phyloP scores from a whole-genome alignment of 2,113 vertebrate genomes.

The Pithys albifrons region DNA sequence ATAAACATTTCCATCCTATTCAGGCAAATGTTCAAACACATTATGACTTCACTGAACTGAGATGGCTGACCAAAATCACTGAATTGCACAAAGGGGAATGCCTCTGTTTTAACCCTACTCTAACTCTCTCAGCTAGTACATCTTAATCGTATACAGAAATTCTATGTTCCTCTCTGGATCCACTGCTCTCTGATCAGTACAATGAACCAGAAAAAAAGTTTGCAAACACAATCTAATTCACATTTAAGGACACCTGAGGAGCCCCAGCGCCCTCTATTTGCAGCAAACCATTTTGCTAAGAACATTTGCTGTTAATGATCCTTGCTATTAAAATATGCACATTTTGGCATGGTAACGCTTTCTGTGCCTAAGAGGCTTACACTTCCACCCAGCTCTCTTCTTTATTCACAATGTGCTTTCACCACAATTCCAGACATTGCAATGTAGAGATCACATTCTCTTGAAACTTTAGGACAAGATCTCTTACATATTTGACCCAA shows the following conservation, averaged over 20 bases:
- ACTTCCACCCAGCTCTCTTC: neutral
- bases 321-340: slow-evolving; percentile 57
- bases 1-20: neutral
- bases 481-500: neutral
- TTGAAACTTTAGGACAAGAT: neutral
- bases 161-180: neutral
- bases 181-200: neutral
- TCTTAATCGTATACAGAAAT: neutral
- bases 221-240: slow-evolving; percentile 52
- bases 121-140: neutral
- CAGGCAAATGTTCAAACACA: neutral
- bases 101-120: neutral
- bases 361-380: neutral
- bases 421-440: neutral
- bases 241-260: slow-evolving; percentile 55
- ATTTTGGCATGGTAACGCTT: slow-evolving; percentile 43
- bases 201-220: slow-evolving; percentile 45
- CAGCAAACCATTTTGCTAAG: slow-evolving; percentile 58
- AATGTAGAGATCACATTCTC: neutral
- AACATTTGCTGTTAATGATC: slow-evolving; percentile 60
- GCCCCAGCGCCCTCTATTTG: slow-evolving; percentile 59
- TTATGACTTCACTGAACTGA: neutral
- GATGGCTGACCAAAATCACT: neutral
- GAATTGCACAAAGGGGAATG: neutral
- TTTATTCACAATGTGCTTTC: neutral